Evolutionary conservation across 2,797 vertebrate species (phyloP).

Genomic region (Falco novaeseelandiae): DNA sequence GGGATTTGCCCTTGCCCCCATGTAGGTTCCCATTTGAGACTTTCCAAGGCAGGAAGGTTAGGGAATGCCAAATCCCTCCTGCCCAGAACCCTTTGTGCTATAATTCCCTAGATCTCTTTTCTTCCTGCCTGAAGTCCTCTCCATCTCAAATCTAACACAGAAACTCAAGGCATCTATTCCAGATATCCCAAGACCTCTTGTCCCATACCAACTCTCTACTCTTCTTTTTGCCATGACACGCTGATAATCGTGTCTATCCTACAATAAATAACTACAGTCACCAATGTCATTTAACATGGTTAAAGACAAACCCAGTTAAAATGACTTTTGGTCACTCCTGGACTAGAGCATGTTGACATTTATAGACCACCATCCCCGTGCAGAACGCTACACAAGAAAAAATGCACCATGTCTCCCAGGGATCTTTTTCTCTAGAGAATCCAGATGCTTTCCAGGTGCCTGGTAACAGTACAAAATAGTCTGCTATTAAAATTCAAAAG

Average conservation of each 20-base stretch:
- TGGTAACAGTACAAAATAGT: constrained; percentile 32
- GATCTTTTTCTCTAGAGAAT: constrained; percentile 22
- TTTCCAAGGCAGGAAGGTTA: not conserved
- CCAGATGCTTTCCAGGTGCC: not conserved
- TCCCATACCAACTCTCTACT: not conserved
- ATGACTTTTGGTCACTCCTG: not conserved
- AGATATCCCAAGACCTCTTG: not conserved
- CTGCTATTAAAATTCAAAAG: constrained; percentile 56
- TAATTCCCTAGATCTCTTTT: not conserved
- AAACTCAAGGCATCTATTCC: not conserved
- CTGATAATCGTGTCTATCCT: not conserved
- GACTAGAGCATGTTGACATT: not conserved
- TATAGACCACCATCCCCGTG: not conserved
- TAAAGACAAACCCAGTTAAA: not conserved
- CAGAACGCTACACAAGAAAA: not conserved
- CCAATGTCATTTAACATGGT: not conserved
- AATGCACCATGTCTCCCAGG: not conserved
- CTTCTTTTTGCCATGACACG: not conserved
- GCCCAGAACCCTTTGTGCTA: not conserved
- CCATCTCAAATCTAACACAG: not conserved
- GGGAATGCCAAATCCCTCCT: not conserved
- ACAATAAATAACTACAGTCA: not conserved
- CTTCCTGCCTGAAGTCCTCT: not conserved
- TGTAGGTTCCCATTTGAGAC: not conserved
- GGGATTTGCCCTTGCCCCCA: fast-evolving